Percentiles rank a stretch among this genome's conserved stretches.
phyloP scores from a whole-genome alignment of 2,797 vertebrate species.

The Darevskia mixta region DNA sequence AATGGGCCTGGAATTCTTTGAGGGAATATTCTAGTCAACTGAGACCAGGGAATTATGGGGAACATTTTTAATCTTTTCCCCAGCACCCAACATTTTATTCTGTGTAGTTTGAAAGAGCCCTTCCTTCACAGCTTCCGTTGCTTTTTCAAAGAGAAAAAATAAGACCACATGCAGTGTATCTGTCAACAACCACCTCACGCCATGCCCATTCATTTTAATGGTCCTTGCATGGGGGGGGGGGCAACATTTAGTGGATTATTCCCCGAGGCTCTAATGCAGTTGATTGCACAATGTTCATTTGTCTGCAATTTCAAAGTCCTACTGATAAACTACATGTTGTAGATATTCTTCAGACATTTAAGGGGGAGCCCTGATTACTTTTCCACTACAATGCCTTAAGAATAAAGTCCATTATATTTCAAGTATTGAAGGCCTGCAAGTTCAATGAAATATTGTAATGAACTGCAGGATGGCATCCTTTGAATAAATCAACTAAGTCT shows the following conservation, averaged over 20 bases:
- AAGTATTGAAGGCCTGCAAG: not conserved
- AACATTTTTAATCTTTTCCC: conserved; percentile 18
- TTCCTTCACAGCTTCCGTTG: conserved; percentile 23
- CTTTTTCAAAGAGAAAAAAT: conserved; percentile 21
- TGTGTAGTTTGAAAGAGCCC: conserved; percentile 39
- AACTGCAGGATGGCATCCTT: not conserved
- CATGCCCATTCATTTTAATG: conserved; percentile 19
- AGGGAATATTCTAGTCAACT: conserved; percentile 2
- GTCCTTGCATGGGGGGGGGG: not conserved
- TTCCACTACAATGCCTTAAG: not conserved
- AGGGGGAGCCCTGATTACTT: not conserved
- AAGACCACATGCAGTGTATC: conserved; percentile 29
- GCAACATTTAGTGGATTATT: conserved; percentile 13
- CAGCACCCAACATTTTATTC: conserved; percentile 39
- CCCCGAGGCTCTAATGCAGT: conserved; percentile 34
- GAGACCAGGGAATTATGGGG: conserved; percentile 13
- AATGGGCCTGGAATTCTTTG: not conserved
- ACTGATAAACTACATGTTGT: not conserved
- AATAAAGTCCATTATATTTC: conserved; percentile 10
- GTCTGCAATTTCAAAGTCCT: conserved; percentile 15
- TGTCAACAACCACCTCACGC: conserved; percentile 2
- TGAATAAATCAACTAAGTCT: conserved; percentile 19
- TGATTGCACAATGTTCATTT: conserved; percentile 9
- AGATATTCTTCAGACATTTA: conserved; percentile 3
- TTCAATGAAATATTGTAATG: conserved; percentile 12